Evolutionary conservation across 2,113 vertebrate genomes (phyloP).

Genomic region (Aptenodytes patagonicus): DNA sequence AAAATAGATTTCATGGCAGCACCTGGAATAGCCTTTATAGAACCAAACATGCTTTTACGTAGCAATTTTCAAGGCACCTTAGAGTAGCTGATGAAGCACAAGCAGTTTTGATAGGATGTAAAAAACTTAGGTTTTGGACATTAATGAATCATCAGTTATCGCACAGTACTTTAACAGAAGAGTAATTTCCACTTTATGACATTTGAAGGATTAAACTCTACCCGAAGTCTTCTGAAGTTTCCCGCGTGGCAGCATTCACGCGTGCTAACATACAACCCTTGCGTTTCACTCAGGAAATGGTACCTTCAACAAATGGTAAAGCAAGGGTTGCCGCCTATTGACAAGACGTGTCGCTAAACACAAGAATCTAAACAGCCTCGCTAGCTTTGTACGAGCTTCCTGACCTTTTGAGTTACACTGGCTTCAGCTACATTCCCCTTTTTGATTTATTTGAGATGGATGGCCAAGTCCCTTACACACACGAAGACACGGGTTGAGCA

Average conservation of each 20-base stretch:
- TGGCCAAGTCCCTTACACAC: not conserved
- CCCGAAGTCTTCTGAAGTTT: not conserved
- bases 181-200: not conserved
- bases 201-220: not conserved
- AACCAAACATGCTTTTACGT: not conserved
- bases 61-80: not conserved
- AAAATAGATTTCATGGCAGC: slow-evolving; percentile 22
- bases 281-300: not conserved
- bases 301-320: not conserved
- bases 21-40: not conserved
- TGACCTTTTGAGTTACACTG: not conserved
- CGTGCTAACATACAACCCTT: not conserved
- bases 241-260: rapidly evolving
- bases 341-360: rapidly evolving
- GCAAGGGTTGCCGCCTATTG: not conserved
- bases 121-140: not conserved
- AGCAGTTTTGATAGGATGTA: not conserved
- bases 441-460: not conserved
- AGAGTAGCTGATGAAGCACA: not conserved
- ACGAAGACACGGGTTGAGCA: not conserved
- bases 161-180: not conserved
- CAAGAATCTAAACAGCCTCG: not conserved
- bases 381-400: not conserved
- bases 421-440: not conserved
- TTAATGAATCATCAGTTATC: not conserved